A percentile compares a stretch with the other conserved stretches of the same genome.
These are phyloP conservation scores for Arothron firmamentum DNA, from an alignment of 2,113 vertebrate species.

Conservation along the genomic window DNA sequence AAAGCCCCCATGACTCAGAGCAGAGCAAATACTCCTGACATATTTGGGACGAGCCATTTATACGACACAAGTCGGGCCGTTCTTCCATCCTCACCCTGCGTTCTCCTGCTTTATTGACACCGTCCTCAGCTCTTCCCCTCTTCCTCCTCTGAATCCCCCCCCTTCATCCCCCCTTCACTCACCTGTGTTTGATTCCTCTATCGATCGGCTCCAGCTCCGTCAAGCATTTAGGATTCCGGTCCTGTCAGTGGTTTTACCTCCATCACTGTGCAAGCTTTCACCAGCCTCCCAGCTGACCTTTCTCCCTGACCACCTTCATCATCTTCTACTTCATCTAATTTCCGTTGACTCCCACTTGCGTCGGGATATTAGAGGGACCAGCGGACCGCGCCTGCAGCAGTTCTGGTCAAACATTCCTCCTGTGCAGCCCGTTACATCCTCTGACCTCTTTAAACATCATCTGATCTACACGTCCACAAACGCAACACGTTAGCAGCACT, in stretches of 20 bases:
- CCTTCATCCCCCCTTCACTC: not conserved
- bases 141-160: not conserved
- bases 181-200: slow-evolving; percentile 4
- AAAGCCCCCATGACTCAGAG: slow-evolving; percentile 56
- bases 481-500: too few species aligned
- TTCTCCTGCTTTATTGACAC: slow-evolving; percentile 12
- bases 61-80: slow-evolving; percentile 46
- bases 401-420: too few species aligned
- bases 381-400: too few species aligned
- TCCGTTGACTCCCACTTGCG: too few species aligned
- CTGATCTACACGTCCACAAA: too few species aligned
- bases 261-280: too few species aligned
- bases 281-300: too few species aligned
- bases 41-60: slow-evolving; percentile 58
- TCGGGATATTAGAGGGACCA: too few species aligned
- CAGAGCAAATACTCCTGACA: slow-evolving; percentile 53
- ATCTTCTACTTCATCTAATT: not conserved
- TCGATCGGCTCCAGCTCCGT: not conserved
- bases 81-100: slow-evolving; percentile 10
- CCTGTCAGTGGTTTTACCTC: too few species aligned
- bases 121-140: not conserved
- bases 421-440: too few species aligned
- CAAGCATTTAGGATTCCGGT: too few species aligned
- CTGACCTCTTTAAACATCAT: too few species aligned
- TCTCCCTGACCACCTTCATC: not conserved